Percentiles rank a stretch among this genome's conserved stretches.
These are phyloP conservation scores for Hydrotaea diabolus DNA, from an alignment of 2,888 invertebrate species.

Conservation along the genomic window DNA sequence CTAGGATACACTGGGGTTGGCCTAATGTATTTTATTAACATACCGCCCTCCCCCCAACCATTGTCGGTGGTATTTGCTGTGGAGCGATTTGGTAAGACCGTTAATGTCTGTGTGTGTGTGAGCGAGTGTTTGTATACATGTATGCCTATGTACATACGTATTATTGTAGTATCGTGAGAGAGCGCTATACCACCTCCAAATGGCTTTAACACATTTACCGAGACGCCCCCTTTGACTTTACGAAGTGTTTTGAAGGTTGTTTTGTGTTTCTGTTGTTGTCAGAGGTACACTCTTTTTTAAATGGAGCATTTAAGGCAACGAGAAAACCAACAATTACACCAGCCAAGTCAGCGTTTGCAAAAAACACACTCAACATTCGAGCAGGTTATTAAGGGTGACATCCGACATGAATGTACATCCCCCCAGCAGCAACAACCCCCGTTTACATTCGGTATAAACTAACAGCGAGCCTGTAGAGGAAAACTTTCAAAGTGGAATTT, in stretches of 20 bases:
- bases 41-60: constrained; percentile 56
- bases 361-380: constrained; percentile 36
- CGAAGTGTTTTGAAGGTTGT: constrained; percentile 72
- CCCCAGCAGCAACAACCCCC: constrained; percentile 6
- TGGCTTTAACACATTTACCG: constrained; percentile 65
- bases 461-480: background rate
- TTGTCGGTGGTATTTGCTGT: constrained; percentile 4
- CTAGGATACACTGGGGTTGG: constrained; percentile 75
- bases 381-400: constrained; percentile 33
- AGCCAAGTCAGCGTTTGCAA: constrained; percentile 26
- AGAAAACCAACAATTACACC: background rate
- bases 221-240: constrained; percentile 68
- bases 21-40: constrained; percentile 72
- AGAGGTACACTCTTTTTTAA: constrained; percentile 53
- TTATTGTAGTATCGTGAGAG: constrained; percentile 53
- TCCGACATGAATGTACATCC: background rate
- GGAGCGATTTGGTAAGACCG: constrained; percentile 16
- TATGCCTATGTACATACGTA: constrained; percentile 41
- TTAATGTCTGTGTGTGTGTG: constrained; percentile 18
- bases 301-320: constrained; percentile 59
- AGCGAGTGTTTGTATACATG: constrained; percentile 33
- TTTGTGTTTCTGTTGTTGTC: constrained; percentile 33
- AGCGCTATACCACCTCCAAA: constrained; percentile 68
- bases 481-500: background rate
- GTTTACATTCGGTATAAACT: background rate